Conservation (phyloP, 2,888 invertebrate genomes). For the Autographa gamma region DNA sequence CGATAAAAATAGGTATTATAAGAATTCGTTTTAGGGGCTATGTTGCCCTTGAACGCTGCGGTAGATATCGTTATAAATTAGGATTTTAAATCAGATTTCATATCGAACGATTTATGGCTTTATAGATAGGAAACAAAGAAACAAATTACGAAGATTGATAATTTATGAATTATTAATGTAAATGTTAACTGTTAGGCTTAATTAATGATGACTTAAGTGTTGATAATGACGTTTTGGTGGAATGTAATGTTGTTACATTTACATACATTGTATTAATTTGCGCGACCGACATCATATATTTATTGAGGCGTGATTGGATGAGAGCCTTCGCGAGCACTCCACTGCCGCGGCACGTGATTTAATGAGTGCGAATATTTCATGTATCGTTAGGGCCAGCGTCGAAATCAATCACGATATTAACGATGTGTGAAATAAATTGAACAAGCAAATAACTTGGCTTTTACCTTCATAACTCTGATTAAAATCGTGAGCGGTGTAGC, state of each 20-base stretch:
- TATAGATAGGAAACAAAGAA: constrained; percentile 34
- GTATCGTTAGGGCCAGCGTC: constrained; percentile 84
- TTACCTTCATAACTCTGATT: constrained; percentile 52
- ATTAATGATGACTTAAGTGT: neutral
- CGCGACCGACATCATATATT: constrained; percentile 71
- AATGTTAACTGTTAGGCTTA: neutral
- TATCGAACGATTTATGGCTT: constrained; percentile 49
- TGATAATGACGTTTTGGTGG: constrained; percentile 8
- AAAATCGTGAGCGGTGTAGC: constrained; percentile 35
- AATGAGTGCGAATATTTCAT: constrained; percentile 87
- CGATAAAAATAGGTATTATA: constrained; percentile 71
- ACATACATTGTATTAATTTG: constrained; percentile 67
- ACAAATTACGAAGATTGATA: constrained; percentile 24
- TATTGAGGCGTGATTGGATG: constrained; percentile 78
- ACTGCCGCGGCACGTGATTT: constrained; percentile 78
- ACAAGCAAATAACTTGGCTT: constrained; percentile 72
- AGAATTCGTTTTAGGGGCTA: constrained; percentile 62
- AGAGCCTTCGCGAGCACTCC: constrained; percentile 77
- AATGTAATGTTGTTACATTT: constrained; percentile 42
- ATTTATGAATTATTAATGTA: constrained; percentile 12
- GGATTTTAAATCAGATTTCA: constrained; percentile 37
- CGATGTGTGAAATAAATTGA: constrained; percentile 84
- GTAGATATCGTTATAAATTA: constrained; percentile 45
- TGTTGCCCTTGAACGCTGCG: constrained; percentile 39
- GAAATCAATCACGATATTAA: constrained; percentile 87